phyloP scores from a whole-genome alignment of 2,797 vertebrate genomes.

The Denticeps clupeoides region DNA sequence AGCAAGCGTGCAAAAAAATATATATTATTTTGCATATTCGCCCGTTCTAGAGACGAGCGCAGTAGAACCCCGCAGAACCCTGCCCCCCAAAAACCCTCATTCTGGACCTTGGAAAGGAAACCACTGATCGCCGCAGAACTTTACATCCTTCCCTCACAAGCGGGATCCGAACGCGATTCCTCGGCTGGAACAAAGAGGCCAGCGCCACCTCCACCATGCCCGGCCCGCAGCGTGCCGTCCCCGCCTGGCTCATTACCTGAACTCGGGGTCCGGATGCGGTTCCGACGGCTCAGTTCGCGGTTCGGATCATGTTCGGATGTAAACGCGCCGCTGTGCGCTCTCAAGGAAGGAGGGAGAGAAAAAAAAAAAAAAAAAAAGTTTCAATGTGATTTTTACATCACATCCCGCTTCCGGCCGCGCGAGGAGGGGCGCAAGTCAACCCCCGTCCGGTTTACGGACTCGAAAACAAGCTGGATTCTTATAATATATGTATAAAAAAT shows the following conservation, averaged over 20 bases:
- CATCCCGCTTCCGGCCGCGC: slow-evolving; percentile 44
- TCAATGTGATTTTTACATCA: slow-evolving; percentile 39
- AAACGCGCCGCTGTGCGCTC: slow-evolving; percentile 29
- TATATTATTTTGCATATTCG: too few species aligned
- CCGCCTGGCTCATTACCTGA: slow-evolving; percentile 25
- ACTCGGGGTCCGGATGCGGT: slow-evolving; percentile 14
- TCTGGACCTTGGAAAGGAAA: too few species aligned
- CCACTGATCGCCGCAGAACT: too few species aligned
- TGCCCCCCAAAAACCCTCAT: too few species aligned
- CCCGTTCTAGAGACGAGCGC: too few species aligned
- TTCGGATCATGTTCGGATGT: slow-evolving; percentile 24
- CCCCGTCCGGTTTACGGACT: slow-evolving; percentile 5
- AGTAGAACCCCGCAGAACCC: too few species aligned
- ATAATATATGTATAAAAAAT: too few species aligned
- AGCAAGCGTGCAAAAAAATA: too few species aligned
- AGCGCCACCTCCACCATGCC: slow-evolving; percentile 23
- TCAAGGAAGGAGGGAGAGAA: too few species aligned
- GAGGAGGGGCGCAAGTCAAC: slow-evolving; percentile 22
- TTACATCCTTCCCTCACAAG: too few species aligned
- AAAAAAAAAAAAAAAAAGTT: slow-evolving; percentile 26
- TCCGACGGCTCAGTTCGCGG: slow-evolving; percentile 18
- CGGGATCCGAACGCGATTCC: slow-evolving; percentile 7
- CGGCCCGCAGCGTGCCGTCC: slow-evolving; percentile 6
- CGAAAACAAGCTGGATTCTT: background rate
- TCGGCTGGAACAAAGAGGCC: slow-evolving; percentile 28